Conservation (phyloP, 2,113 vertebrate species). For the Thinocorus orbignyianus region DNA sequence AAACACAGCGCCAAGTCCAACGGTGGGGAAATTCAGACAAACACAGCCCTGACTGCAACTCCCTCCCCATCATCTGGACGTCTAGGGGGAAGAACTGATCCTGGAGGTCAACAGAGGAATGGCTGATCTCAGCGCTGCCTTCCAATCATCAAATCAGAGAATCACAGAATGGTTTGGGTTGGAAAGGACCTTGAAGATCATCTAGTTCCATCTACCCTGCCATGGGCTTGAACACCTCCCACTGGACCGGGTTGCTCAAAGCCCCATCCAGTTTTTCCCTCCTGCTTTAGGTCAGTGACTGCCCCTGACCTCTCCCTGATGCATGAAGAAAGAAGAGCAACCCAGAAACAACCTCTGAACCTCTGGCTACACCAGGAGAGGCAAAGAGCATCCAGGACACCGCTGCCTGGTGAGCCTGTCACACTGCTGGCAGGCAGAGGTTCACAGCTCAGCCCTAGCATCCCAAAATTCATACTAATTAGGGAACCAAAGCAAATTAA, state of each 20-base stretch:
- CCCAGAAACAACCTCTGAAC: not conserved
- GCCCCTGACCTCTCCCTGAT: not conserved
- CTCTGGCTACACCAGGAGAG: not conserved
- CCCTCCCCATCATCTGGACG: not conserved
- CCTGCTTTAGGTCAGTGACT: not conserved
- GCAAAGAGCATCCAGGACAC: not conserved
- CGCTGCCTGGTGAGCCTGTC: not conserved
- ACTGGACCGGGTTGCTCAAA: no score
- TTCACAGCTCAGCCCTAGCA: not conserved
- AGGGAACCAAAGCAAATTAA: not conserved
- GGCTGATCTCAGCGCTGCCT: not conserved
- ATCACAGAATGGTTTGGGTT: no score
- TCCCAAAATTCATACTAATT: not conserved
- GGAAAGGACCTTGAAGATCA: no score
- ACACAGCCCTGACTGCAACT: rapidly evolving
- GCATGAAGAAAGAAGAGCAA: not conserved
- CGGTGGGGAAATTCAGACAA: not conserved
- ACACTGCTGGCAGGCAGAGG: not conserved
- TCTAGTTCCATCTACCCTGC: no score
- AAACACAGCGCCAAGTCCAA: rapidly evolving
- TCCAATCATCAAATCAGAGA: not conserved
- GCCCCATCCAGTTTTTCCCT: no score
- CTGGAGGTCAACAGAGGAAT: not conserved
- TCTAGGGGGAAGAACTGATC: not conserved
- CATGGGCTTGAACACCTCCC: no score